These are phyloP conservation scores for Tetraodon nigroviridis DNA, from an alignment of 2,113 vertebrate genomes.

Conservation along the genomic window DNA sequence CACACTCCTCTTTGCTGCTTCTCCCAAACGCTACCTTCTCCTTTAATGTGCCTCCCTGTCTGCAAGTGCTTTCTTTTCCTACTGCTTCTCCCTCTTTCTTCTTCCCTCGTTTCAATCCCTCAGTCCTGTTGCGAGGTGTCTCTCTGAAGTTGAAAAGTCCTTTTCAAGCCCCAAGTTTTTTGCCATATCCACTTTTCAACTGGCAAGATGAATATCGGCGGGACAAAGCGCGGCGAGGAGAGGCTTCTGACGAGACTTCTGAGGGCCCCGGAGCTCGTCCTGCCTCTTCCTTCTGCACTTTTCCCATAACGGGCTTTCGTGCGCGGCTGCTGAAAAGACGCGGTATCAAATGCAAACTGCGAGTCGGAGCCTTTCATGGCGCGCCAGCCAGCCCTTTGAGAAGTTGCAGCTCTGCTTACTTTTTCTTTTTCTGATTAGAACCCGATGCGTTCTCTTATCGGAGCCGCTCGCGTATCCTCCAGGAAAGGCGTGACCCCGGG, in stretches of 20 bases:
- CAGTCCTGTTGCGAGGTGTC: conserved; percentile 66
- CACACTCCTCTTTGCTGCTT: conserved; percentile 40
- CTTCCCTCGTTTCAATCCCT: conserved; percentile 41
- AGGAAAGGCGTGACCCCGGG: too few species aligned
- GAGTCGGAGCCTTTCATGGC: conserved; percentile 70
- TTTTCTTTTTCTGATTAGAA: conserved; percentile 45
- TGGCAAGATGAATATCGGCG: conserved; percentile 70
- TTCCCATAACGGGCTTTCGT: conserved; percentile 69
- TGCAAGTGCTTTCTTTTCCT: conserved; percentile 59
- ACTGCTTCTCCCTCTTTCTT: conserved; percentile 38
- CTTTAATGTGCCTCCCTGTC: conserved; percentile 43
- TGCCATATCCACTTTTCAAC: conserved; percentile 69
- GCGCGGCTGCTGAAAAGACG: conserved; percentile 62
- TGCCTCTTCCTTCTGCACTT: conserved; percentile 64
- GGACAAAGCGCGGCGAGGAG: conserved; percentile 67
- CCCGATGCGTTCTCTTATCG: conserved; percentile 62
- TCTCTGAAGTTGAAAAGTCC: conserved; percentile 71
- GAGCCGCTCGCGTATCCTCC: conserved; percentile 41
- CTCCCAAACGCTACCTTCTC: conserved; percentile 52
- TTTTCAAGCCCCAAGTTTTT: conserved; percentile 72
- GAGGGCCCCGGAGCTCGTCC: conserved; percentile 66
- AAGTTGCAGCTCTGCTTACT: conserved; percentile 65
- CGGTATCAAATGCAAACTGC: conserved; percentile 71
- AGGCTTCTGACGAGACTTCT: conserved; percentile 71
- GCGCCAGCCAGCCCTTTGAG: conserved; percentile 66